These are phyloP conservation scores for Ciconia maguari DNA, from an alignment of 2,113 vertebrate species.

Conservation along the genomic window DNA sequence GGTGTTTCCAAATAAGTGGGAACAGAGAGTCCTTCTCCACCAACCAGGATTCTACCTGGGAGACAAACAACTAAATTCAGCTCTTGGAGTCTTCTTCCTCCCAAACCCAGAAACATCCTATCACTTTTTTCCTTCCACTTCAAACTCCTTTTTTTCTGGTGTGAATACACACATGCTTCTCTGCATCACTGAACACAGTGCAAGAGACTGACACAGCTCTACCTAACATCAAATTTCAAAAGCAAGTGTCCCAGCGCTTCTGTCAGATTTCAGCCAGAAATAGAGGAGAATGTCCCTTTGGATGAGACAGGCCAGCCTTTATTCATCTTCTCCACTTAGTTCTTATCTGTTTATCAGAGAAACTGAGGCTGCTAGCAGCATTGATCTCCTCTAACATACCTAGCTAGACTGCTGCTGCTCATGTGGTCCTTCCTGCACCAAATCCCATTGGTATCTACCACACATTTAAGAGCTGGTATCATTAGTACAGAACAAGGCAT, in stretches of 20 bases:
- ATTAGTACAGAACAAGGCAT: not conserved
- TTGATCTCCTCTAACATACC: not conserved
- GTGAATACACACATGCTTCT: not conserved
- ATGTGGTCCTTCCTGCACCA: not conserved
- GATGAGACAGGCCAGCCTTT: not conserved
- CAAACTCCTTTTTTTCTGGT: not conserved
- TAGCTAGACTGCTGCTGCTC: not conserved
- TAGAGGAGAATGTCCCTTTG: not conserved
- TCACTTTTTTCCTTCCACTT: not conserved
- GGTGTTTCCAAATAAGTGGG: not conserved
- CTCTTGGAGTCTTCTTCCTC: not conserved
- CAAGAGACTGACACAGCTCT: not conserved
- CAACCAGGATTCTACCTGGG: not conserved
- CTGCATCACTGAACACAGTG: not conserved
- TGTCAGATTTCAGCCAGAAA: not conserved
- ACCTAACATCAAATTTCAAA: not conserved
- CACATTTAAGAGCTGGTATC: not conserved
- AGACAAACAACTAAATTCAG: not conserved
- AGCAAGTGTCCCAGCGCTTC: not conserved
- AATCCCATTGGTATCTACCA: not conserved
- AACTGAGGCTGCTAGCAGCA: not conserved
- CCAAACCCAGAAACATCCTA: not conserved
- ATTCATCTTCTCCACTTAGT: not conserved
- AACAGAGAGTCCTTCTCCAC: not conserved
- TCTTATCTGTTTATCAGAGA: not conserved